Evolutionary conservation across 2,888 invertebrate species (phyloP), one percentile per base, ranked within the genome.

Genomic region (Eretmocerus hayati): DNA sequence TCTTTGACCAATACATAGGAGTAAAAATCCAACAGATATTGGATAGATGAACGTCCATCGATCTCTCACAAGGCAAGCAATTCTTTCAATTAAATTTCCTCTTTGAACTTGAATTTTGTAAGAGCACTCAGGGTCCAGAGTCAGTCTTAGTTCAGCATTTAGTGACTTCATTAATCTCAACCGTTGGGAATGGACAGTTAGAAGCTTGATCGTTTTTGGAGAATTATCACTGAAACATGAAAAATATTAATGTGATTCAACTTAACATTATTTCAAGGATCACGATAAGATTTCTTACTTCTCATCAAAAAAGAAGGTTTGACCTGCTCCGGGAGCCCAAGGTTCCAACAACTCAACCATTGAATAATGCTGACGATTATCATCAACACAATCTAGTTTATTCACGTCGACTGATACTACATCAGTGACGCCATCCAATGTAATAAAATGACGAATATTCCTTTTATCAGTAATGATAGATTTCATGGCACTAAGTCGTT

Each of bases 91-190:
- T 56, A 53, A 8, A 71, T 75, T 48, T 64, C 59, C 36, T 67
- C 67, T 59, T 73, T 76, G 67, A n/a, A 70, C 52, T 20, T 56
- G 56, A 41, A 71, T 58, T 40, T 73, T 75, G 62, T 83, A 88
- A n/a, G 77, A 77, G 63, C 88, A 89, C 33, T 76, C 73, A 5
- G 87, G 84, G 65, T 87, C 85, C 57, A 87, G 71, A 42, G 80
- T 75, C 16, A 89, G 60, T 42, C 77, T 78, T 4, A 88, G 66
- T 57, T 72, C 73, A 1, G 80, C 77, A 0, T 74, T 69, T 36
- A 49, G 46, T 6, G 45, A 40, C 26, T 54, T 49, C 46, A 54
- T 54, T 3, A 40, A 20, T 2, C 33, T 36, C 5, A 46, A 45
- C 16, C 44, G 44, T 31, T 52, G 54, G 39, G 49, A 51, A 49